Conservation (phyloP, 2,113 vertebrate genomes). For the Lagopus leucura region DNA sequence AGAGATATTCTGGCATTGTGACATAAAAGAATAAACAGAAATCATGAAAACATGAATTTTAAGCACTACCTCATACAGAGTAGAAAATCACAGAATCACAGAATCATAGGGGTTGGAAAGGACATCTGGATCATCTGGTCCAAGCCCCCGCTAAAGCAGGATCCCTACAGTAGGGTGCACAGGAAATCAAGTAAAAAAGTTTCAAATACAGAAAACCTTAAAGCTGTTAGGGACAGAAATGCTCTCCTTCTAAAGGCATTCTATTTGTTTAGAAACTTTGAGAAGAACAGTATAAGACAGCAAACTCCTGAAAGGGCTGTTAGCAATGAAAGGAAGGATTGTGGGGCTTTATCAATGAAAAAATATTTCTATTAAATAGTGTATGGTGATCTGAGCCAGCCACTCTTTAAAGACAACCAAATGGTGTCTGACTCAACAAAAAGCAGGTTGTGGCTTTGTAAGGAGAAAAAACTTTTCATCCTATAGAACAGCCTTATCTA, state of each 20-base stretch:
- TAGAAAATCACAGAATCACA: not conserved
- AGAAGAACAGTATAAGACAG: not conserved
- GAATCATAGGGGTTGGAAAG: too few species aligned
- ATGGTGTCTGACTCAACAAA: not conserved
- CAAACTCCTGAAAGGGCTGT: not conserved
- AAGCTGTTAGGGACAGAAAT: not conserved
- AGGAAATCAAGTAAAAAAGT: not conserved
- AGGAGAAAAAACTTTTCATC: not conserved
- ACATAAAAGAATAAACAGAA: constrained; percentile 5
- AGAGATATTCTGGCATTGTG: not conserved
- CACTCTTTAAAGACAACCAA: not conserved
- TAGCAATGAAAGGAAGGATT: not conserved
- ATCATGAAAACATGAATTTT: not conserved
- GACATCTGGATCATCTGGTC: too few species aligned
- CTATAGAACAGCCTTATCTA: not conserved
- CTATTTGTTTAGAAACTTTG: not conserved
- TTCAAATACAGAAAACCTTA: not conserved
- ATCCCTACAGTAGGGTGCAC: too few species aligned
- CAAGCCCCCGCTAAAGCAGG: too few species aligned
- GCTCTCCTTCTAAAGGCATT: not conserved
- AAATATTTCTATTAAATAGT: not conserved
- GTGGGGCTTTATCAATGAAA: not conserved
- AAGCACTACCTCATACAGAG: not conserved
- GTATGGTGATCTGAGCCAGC: not conserved
- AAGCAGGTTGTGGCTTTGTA: not conserved